Percentiles rank a stretch among this genome's conserved stretches.
Evolutionary conservation across 2,797 vertebrate species (phyloP).

Genomic region (Phoebastria nigripes): DNA sequence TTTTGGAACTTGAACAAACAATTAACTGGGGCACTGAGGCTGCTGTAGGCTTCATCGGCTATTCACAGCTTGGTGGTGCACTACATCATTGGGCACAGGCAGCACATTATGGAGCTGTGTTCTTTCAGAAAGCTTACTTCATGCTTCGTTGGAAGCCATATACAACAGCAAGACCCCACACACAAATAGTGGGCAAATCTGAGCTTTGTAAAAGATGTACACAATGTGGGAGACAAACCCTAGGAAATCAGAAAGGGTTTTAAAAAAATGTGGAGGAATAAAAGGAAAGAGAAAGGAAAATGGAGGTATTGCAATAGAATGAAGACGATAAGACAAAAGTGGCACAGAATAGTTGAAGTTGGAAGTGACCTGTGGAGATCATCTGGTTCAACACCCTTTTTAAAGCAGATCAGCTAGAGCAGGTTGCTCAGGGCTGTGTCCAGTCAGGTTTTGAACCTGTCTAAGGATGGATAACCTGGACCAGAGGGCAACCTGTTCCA

Average conservation of each 20-base stretch:
- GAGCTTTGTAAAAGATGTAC: neutral
- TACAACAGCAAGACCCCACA: neutral
- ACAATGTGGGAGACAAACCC: neutral
- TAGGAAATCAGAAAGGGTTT: neutral
- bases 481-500: neutral
- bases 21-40: neutral
- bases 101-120: neutral
- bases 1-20: neutral
- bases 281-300: neutral
- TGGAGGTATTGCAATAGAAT: neutral
- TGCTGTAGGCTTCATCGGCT: neutral
- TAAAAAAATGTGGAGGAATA: neutral
- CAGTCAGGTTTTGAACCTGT: neutral
- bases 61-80: neutral
- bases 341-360: neutral
- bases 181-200: neutral
- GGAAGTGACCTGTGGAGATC: neutral
- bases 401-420: neutral
- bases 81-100: neutral
- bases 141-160: neutral
- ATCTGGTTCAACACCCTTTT: neutral
- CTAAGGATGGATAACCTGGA: neutral
- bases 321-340: neutral
- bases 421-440: neutral
- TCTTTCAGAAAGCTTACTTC: neutral